Conservation (phyloP, 2,113 vertebrate genomes). For the Numenius arquata region DNA sequence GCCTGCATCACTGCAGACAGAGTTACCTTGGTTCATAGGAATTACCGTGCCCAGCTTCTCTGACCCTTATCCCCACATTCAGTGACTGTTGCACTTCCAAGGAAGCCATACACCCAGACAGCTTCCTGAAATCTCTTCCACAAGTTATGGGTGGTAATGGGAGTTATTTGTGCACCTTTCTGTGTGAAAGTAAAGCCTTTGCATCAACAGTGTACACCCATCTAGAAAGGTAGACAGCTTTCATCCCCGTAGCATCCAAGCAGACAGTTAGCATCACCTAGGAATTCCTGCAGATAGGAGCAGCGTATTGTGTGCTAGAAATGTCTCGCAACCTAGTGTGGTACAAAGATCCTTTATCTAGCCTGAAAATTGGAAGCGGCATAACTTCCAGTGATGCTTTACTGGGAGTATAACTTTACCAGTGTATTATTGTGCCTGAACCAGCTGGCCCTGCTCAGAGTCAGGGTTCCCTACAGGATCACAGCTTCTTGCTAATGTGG, state of each 20-base stretch:
- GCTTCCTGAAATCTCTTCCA: not conserved
- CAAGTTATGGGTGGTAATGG: not conserved
- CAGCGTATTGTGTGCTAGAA: not conserved
- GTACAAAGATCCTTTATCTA: not conserved
- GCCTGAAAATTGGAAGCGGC: not conserved
- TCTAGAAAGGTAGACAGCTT: not conserved
- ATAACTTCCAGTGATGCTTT: not conserved
- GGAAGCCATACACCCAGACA: not conserved
- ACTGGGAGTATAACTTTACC: not conserved
- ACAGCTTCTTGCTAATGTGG: not conserved
- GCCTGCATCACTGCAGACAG: not conserved
- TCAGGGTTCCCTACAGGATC: not conserved
- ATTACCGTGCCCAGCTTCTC: not conserved
- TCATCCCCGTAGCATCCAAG: not conserved
- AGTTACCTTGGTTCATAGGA: not conserved
- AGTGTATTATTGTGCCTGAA: not conserved
- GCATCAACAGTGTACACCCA: not conserved
- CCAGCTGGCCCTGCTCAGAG: not conserved
- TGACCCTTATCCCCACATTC: not conserved
- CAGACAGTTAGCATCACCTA: not conserved
- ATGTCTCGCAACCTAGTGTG: accelerated
- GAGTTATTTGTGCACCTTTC: not conserved
- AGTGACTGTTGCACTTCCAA: not conserved
- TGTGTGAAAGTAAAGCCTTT: not conserved
- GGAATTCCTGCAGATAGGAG: not conserved